Conservation (phyloP, 2,888 invertebrate genomes). For the Phaonia tiefii region DNA sequence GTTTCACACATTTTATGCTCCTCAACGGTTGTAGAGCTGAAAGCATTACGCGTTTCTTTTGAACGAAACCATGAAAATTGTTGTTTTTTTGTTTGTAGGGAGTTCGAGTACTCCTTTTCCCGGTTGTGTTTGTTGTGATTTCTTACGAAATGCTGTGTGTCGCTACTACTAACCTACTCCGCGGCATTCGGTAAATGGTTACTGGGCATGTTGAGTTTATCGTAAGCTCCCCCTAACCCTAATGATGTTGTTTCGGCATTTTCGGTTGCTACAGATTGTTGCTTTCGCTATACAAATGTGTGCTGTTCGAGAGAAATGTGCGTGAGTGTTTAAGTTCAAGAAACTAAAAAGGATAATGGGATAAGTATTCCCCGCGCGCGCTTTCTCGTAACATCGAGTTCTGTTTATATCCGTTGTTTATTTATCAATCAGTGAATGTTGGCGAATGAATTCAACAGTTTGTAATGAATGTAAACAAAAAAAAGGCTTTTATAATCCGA, state of each 20-base stretch:
- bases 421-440: constrained; percentile 33
- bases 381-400: not conserved
- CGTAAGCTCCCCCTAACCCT: not conserved
- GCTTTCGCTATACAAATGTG: constrained; percentile 15
- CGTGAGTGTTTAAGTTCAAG: constrained; percentile 2
- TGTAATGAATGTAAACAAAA: constrained; percentile 41
- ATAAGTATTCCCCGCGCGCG: too few species aligned
- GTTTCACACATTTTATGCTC: constrained; percentile 25
- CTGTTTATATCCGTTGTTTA: constrained; percentile 27
- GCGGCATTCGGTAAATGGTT: too few species aligned
- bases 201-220: not conserved
- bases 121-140: not conserved
- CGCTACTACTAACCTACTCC: constrained; percentile 25
- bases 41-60: too few species aligned
- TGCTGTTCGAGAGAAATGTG: not conserved
- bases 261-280: constrained; percentile 21
- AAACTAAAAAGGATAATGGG: too few species aligned
- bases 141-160: not conserved
- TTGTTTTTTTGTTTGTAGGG: too few species aligned
- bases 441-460: constrained; percentile 16
- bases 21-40: constrained; percentile 8
- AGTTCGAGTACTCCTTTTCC: not conserved
- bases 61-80: too few species aligned
- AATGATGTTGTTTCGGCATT: too few species aligned
- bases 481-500: not conserved